Evolutionary conservation across 2,888 invertebrate genomes (phyloP), one percentile per base, ranked within the genome.

Genomic region (Margaritifera margaritifera): DNA sequence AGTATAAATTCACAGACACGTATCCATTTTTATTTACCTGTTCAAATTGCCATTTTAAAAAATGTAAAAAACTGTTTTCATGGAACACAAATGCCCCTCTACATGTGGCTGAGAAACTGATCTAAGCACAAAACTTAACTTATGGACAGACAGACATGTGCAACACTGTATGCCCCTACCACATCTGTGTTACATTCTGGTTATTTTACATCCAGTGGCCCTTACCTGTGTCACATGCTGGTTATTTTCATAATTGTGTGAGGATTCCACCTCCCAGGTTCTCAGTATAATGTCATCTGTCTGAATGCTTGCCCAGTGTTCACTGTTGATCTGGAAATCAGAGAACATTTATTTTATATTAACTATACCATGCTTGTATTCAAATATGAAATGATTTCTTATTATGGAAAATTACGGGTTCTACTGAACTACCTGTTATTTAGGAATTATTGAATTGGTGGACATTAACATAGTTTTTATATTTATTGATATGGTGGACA

Each of bases 181-280:
- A 42, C 11, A 42, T 24, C 58, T 58, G 22, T 58, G 58, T 58
- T 25, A 25, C 19, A 58, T 59, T 18, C 22, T n/a, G 4, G 22
- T 5, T 52, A 22, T 31, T n/a, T 42, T 42, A 42, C 11, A 67
- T 89, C 42, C 42, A 42, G 20, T 42, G 19, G 4, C 6, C 56
- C 50, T 4, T 61, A 80, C 83, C 82, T 86, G 87, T 22, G 81
- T 83, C 64, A 80, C 79, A 69, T 88, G 86, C 62, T 84, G 81
- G 70, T 87, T 88, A 78, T 88, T 88, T 66, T 87, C 84, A 67
- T 89, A 89, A 76, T 86, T 86, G 74, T 88, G 89, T 1, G 84
- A 74, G 6, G 89, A 89, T 69, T 89, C 89, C 42, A 88, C 83
- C 25, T 87, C 86, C 89, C 89, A 89, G 0, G 84, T 86, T 55